A percentile compares a stretch with the other conserved stretches of the same genome.
Conservation (phyloP, 2,113 vertebrate species). For the Xenus cinereus region DNA sequence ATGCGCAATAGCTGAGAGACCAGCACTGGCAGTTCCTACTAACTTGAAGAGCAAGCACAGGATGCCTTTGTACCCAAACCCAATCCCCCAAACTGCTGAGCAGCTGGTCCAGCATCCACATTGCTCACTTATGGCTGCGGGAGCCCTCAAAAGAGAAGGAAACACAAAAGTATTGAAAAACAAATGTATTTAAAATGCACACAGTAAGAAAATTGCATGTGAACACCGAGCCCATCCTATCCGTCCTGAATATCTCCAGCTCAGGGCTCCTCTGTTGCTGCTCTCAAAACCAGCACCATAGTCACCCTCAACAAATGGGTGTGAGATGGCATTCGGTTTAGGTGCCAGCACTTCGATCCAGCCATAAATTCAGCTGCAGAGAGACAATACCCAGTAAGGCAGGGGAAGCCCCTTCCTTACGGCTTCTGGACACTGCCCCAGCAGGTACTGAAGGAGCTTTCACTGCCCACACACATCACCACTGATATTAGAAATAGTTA, state of each 20-base stretch:
- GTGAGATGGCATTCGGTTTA: background rate
- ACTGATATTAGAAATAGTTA: background rate
- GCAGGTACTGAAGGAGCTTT: background rate
- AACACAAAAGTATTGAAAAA: background rate
- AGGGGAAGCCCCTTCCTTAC: background rate
- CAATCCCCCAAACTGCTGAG: background rate
- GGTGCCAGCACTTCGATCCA: background rate
- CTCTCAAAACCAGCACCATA: background rate
- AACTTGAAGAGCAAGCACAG: background rate
- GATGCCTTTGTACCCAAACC: background rate
- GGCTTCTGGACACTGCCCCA: background rate
- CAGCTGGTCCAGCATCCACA: background rate
- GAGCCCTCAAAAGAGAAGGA: background rate
- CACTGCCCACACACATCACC: background rate
- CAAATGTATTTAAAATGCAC: background rate
- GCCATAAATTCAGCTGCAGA: background rate
- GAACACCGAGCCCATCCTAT: background rate
- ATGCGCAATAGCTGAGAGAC: background rate
- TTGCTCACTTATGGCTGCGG: background rate
- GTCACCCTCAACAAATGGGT: background rate
- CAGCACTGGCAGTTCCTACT: background rate
- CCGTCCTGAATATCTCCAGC: background rate
- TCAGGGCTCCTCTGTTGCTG: background rate
- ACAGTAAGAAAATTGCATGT: background rate
- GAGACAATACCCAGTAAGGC: background rate